These are phyloP conservation scores for Mayetiola destructor DNA, from an alignment of 2,888 invertebrate species.

Conservation along the genomic window DNA sequence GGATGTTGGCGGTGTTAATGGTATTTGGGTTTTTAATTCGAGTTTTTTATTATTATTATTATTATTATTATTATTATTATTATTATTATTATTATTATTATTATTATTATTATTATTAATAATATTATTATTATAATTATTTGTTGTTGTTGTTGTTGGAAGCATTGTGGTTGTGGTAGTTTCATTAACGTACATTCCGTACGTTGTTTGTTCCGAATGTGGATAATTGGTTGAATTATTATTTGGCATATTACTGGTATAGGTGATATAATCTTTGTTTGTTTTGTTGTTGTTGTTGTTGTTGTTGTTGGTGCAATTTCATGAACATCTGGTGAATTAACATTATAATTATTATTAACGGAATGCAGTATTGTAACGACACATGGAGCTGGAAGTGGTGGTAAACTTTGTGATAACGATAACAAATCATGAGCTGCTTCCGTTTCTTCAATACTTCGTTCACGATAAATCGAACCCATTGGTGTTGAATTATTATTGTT, in stretches of 20 bases:
- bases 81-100: background rate
- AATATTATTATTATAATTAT: constrained; percentile 14
- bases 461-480: constrained; percentile 27
- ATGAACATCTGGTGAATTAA: constrained; percentile 29
- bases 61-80: too few species aligned
- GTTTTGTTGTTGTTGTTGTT: constrained; percentile 15
- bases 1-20: constrained; percentile 44
- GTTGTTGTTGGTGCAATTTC: constrained; percentile 23
- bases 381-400: constrained; percentile 57
- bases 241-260: constrained; percentile 14
- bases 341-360: constrained; percentile 33
- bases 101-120: background rate
- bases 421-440: constrained; percentile 75
- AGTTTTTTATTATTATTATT: too few species aligned
- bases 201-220: too few species aligned
- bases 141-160: constrained; percentile 14
- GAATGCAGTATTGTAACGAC: constrained; percentile 48
- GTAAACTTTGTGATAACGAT: constrained; percentile 60
- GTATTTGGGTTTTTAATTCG: constrained; percentile 28
- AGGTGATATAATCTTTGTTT: constrained; percentile 18
- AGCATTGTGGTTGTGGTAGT: too few species aligned
- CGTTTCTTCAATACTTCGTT: constrained; percentile 65
- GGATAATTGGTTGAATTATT: constrained; percentile 5
- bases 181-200: too few species aligned
- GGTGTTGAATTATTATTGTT: background rate